phyloP scores from a whole-genome alignment of 2,113 vertebrate species.

The Salvelinus sp. region DNA sequence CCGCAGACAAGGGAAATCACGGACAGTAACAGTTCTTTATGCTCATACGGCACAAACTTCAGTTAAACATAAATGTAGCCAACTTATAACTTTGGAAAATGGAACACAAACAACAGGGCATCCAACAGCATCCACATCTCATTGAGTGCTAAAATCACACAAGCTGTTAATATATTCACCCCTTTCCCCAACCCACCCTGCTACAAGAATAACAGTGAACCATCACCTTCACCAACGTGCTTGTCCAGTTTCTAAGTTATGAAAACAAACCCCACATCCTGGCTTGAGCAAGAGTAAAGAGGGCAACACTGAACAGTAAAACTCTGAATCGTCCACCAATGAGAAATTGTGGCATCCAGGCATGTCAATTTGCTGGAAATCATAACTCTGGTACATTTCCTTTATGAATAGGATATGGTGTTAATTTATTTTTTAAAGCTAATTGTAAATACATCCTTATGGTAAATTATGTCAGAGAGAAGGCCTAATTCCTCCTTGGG shows the following conservation, averaged over 20 bases:
- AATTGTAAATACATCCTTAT: background rate
- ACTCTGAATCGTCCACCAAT: background rate
- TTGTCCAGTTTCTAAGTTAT: background rate
- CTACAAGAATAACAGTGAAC: too few species aligned
- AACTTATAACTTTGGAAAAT: background rate
- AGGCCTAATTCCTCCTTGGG: conserved; percentile 32
- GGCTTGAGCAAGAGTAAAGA: background rate
- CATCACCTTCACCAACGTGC: background rate
- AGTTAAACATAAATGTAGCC: background rate
- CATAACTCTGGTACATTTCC: too few species aligned
- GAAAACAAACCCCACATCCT: background rate
- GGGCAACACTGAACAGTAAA: background rate
- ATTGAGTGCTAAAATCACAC: background rate
- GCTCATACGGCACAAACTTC: background rate
- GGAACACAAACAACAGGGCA: background rate
- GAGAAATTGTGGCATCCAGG: conserved; percentile 1
- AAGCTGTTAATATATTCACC: conserved; percentile 13
- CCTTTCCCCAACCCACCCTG: background rate
- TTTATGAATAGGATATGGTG: too few species aligned
- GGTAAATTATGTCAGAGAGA: background rate
- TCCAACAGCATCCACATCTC: background rate
- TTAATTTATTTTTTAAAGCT: background rate
- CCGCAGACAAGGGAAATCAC: conserved; percentile 22
- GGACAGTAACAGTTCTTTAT: background rate
- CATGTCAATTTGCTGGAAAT: background rate